Conservation (phyloP, 2,113 vertebrate genomes). For the Perca fluviatilis region DNA sequence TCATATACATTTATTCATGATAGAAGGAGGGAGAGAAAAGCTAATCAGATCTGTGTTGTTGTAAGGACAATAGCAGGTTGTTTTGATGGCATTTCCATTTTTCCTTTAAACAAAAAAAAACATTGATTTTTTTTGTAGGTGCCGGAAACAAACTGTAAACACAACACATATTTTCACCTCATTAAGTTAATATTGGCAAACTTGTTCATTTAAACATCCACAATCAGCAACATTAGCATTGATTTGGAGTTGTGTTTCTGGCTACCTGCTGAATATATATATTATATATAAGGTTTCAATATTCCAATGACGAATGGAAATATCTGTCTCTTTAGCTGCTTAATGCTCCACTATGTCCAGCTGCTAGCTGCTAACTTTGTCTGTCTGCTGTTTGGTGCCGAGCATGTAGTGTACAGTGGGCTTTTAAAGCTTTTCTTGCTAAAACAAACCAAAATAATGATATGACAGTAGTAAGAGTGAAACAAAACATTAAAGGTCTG, state of each 20-base stretch:
- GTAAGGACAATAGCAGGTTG: neutral
- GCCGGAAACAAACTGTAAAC: neutral
- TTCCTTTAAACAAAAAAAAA: neutral
- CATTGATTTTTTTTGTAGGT: neutral
- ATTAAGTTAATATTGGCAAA: neutral
- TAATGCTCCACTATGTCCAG: neutral
- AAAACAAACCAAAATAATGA: neutral
- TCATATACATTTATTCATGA: slow-evolving; percentile 8
- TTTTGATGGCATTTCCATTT: neutral
- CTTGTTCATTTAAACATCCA: neutral
- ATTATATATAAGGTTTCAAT: neutral
- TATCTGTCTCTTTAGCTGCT: neutral
- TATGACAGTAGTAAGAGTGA: neutral
- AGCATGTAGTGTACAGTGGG: neutral
- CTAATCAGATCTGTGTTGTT: slow-evolving; percentile 8
- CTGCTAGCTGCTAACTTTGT: neutral
- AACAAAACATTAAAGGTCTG: neutral
- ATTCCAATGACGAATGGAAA: neutral
- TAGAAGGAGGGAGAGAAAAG: slow-evolving; percentile 5
- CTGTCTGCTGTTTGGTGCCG: neutral
- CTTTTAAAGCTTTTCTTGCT: neutral
- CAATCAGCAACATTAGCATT: neutral
- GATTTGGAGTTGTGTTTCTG: neutral
- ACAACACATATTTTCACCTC: neutral
- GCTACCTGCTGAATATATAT: neutral